A percentile compares a stretch with the other conserved stretches of the same genome.
Conservation (phyloP, 1,140 invertebrate species). For the Brachionus angularis region DNA sequence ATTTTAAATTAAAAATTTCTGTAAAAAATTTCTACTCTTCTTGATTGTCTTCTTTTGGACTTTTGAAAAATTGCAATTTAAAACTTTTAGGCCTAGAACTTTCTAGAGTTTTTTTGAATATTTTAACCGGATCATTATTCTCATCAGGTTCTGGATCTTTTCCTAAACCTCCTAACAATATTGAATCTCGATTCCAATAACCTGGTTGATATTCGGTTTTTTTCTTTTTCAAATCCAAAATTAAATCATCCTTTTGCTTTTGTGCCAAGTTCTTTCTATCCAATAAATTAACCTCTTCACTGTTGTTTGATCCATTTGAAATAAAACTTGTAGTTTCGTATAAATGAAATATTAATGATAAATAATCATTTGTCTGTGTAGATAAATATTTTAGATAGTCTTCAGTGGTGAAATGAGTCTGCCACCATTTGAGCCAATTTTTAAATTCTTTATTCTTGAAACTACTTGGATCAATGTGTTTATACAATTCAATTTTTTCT, state of each 20-base stretch:
- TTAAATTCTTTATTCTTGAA: slow-evolving; percentile 42
- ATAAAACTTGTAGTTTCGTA: slow-evolving; percentile 41
- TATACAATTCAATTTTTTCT: slow-evolving; percentile 42
- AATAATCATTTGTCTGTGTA: slow-evolving; percentile 56
- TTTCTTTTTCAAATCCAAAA: slow-evolving; percentile 49
- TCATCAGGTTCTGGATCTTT: slow-evolving; percentile 50
- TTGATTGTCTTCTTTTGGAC: slow-evolving; percentile 7
- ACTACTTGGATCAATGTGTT: slow-evolving; percentile 28
- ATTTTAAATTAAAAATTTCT: background rate
- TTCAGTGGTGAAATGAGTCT: slow-evolving; percentile 53
- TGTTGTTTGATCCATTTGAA: slow-evolving; percentile 15
- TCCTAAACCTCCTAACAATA: slow-evolving; percentile 55
- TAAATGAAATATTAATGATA: slow-evolving; percentile 57
- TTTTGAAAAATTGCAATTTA: slow-evolving; percentile 37
- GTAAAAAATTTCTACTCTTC: slow-evolving; percentile 1
- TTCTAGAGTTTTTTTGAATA: slow-evolving; percentile 28
- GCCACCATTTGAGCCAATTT: slow-evolving; percentile 56
- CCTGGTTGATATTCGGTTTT: slow-evolving; percentile 54
- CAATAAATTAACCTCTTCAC: background rate
- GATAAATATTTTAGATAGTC: slow-evolving; percentile 58
- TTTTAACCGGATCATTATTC: slow-evolving; percentile 21
- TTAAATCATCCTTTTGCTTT: slow-evolving; percentile 47
- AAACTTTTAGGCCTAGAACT: slow-evolving; percentile 11
- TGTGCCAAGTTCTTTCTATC: slow-evolving; percentile 26
- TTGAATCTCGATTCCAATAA: slow-evolving; percentile 56